These are phyloP conservation scores for Oscheius myriophilus DNA, from an alignment of 2,888 invertebrate species.

Conservation along the genomic window DNA sequence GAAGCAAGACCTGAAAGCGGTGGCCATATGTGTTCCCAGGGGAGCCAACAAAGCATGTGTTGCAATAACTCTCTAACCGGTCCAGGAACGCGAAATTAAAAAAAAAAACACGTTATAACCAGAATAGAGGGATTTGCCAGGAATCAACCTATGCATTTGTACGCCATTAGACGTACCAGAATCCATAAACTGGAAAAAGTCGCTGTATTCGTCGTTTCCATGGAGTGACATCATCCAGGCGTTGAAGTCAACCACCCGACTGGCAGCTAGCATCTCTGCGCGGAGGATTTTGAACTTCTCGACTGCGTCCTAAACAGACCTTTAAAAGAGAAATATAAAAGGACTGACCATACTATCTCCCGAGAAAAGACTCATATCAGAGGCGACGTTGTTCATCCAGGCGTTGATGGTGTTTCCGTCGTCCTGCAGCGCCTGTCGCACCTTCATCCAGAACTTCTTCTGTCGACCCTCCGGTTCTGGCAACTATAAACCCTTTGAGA, in stretches of 20 bases:
- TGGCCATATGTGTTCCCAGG: too few relatives aligned
- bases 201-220: conserved; percentile 27
- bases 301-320: not conserved
- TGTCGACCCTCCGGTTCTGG: conserved; percentile 20
- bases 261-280: conserved; percentile 13
- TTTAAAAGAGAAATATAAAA: too few relatives aligned
- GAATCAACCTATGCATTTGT: too few relatives aligned
- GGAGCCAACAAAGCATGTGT: too few relatives aligned
- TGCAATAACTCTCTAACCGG: too few relatives aligned
- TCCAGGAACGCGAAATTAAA: too few relatives aligned
- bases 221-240: conserved; percentile 25
- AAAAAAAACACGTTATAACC: too few relatives aligned
- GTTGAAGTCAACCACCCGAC: conserved; percentile 9
- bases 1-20: too few relatives aligned
- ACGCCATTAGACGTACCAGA: too few relatives aligned
- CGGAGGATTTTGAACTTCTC: conserved; percentile 16
- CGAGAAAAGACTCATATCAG: conserved; percentile 16
- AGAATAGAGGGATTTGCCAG: too few relatives aligned
- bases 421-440: conserved; percentile 12
- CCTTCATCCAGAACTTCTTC: conserved; percentile 21
- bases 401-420: conserved; percentile 8
- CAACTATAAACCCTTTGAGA: not conserved
- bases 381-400: conserved; percentile 17
- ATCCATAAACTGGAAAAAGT: conserved; percentile 30
- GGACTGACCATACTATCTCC: conserved; percentile 7